These are phyloP conservation scores for Electrophaes corylata DNA, from an alignment of 2,888 invertebrate genomes.

Conservation along the genomic window DNA sequence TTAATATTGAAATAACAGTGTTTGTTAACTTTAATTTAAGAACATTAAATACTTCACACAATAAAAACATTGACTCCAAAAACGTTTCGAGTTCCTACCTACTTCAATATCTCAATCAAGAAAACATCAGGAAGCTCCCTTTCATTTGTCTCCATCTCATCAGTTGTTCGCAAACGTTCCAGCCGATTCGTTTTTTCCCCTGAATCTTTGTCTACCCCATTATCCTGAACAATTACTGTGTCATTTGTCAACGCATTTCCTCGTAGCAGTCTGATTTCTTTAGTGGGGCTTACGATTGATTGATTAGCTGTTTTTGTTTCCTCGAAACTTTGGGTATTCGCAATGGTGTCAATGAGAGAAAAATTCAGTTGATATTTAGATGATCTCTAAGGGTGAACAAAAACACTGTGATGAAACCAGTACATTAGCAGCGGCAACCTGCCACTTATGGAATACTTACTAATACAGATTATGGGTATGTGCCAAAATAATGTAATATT, in stretches of 20 bases:
- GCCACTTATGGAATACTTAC: too few species aligned
- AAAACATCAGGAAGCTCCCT: constrained; percentile 55
- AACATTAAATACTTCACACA: too few species aligned
- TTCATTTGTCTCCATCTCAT: constrained; percentile 71
- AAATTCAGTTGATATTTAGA: constrained; percentile 23
- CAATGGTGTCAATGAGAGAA: constrained; percentile 28
- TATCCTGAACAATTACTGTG: constrained; percentile 74
- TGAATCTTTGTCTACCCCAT: constrained; percentile 63
- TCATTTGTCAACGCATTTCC: constrained; percentile 74
- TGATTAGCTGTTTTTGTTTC: constrained; percentile 65
- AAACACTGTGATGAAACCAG: too few species aligned
- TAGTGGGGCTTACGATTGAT: constrained; percentile 68
- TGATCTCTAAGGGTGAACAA: too few species aligned
- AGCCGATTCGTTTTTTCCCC: constrained; percentile 62
- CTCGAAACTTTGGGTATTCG: constrained; percentile 28
- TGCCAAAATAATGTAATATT: too few species aligned
- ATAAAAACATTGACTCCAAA: not conserved
- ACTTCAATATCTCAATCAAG: constrained; percentile 44
- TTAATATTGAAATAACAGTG: too few species aligned
- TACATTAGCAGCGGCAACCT: too few species aligned
- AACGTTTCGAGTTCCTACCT: constrained; percentile 9
- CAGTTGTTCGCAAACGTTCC: constrained; percentile 74
- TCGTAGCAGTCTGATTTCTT: constrained; percentile 69
- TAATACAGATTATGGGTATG: too few species aligned
- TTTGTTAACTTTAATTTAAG: too few species aligned